Evolutionary conservation across 1,140 invertebrate genomes (phyloP).

Genomic region (Armadillidium nasatum): DNA sequence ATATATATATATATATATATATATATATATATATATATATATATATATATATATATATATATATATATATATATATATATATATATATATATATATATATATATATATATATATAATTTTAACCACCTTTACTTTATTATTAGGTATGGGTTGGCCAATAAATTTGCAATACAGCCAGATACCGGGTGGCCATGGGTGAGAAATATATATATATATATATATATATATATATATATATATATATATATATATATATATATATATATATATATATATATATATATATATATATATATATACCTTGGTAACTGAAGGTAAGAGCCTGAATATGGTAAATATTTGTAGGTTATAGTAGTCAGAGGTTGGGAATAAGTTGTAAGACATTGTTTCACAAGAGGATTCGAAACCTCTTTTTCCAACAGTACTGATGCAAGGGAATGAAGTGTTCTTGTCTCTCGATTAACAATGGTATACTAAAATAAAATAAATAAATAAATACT

Average conservation of each 20-base stretch:
- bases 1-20: too few relatives aligned
- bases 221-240: conserved; percentile 16
- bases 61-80: too few relatives aligned
- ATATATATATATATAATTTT: too few relatives aligned
- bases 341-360: conserved; percentile 84
- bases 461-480: conserved; percentile 42
- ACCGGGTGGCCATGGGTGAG: too few relatives aligned
- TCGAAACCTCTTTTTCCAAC: conserved; percentile 50
- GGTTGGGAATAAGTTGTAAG: conserved; percentile 74
- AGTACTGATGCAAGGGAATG: conserved; percentile 37
- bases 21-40: too few relatives aligned
- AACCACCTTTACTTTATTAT: too few relatives aligned
- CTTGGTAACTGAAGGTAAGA: conserved; percentile 77
- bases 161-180: too few relatives aligned
- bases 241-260: conserved; percentile 18
- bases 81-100: too few relatives aligned
- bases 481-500: too few relatives aligned
- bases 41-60: too few relatives aligned
- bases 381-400: conserved; percentile 76
- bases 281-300: conserved; percentile 57
- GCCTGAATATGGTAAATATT: conserved; percentile 77
- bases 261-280: conserved; percentile 14
- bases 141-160: too few relatives aligned
- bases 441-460: conserved; percentile 37
- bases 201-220: too few relatives aligned